These are phyloP conservation scores for Nephrotoma flavescens DNA, from an alignment of 2,888 invertebrate species.

Conservation along the genomic window DNA sequence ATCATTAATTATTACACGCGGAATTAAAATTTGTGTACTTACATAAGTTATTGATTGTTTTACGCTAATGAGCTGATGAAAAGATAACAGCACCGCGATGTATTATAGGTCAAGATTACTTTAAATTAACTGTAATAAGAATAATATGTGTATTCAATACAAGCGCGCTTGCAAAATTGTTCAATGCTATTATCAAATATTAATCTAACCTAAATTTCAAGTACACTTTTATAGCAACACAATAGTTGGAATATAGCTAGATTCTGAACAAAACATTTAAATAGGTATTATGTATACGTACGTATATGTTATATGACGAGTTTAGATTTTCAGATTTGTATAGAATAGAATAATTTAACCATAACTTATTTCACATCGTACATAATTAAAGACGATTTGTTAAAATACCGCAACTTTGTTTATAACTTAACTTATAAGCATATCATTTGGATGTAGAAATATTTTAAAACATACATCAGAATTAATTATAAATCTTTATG, in stretches of 20 bases:
- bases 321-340: background rate
- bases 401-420: background rate
- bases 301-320: no score
- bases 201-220: background rate
- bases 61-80: background rate
- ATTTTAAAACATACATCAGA: background rate
- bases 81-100: background rate
- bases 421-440: background rate
- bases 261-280: background rate
- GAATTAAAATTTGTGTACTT: background rate
- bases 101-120: background rate
- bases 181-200: background rate
- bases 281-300: background rate
- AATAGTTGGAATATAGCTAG: background rate
- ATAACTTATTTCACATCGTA: background rate
- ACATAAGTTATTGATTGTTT: background rate
- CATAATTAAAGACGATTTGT: background rate
- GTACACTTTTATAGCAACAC: background rate
- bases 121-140: background rate
- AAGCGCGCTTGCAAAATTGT: background rate
- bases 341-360: background rate
- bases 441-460: background rate
- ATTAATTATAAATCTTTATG: background rate
- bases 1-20: background rate
- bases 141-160: background rate